Conservation (phyloP, 2,113 vertebrate species). For the Phainopepla nitens region DNA sequence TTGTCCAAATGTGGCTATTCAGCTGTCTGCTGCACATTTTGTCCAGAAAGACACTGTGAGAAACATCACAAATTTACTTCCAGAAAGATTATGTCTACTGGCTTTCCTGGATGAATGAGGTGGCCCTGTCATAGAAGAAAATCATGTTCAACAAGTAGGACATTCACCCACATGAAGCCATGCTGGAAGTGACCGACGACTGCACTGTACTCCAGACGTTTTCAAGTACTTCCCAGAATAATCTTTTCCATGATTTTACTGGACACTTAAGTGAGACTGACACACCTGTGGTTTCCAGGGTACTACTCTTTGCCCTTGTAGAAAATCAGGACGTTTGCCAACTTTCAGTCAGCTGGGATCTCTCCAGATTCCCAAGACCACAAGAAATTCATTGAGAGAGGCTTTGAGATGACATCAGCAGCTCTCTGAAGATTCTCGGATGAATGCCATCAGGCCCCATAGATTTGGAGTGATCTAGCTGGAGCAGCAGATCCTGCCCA, state of each 20-base stretch:
- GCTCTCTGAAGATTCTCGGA: neutral
- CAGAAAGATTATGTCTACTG: neutral
- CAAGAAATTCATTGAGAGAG: neutral
- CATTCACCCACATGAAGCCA: neutral
- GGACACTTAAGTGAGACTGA: neutral
- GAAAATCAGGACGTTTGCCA: neutral
- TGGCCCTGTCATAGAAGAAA: neutral
- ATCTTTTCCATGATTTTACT: neutral
- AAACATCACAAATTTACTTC: neutral
- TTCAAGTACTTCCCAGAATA: neutral
- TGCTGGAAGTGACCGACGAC: neutral
- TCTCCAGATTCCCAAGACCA: neutral
- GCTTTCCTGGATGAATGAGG: neutral
- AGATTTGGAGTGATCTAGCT: neutral
- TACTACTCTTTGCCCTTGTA: neutral
- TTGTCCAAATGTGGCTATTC: neutral
- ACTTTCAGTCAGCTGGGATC: neutral
- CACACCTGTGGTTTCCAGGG: neutral
- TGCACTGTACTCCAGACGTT: neutral
- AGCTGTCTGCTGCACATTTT: neutral
- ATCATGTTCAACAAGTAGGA: neutral
- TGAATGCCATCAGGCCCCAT: neutral
- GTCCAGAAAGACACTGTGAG: neutral
- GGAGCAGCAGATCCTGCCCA: neutral
- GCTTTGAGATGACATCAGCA: neutral